Evolutionary conservation across 1,140 invertebrate species (phyloP).

Genomic region (Caerostris extrusa): DNA sequence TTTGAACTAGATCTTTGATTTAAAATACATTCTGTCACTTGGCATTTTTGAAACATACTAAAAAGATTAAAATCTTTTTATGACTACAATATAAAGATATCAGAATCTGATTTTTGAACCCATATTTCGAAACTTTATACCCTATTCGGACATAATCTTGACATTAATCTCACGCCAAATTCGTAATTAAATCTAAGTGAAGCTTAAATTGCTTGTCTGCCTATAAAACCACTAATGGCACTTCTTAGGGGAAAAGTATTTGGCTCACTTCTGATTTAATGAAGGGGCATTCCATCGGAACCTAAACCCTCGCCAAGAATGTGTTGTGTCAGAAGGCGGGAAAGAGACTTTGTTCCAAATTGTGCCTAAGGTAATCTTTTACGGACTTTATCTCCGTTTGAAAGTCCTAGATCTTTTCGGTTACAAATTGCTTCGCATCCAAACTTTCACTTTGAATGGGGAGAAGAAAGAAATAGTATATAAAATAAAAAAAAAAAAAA

Average conservation of each 20-base stretch:
- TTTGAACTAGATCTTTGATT: too few species aligned
- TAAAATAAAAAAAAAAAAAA: neutral
- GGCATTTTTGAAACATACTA: too few species aligned
- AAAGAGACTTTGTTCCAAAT: neutral
- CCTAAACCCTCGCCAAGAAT: neutral
- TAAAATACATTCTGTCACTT: too few species aligned
- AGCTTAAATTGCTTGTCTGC: neutral
- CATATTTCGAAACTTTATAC: too few species aligned
- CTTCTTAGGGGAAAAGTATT: neutral
- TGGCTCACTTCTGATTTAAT: neutral
- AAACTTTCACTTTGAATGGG: constrained; percentile 8
- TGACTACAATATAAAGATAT: too few species aligned
- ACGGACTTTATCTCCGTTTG: constrained; percentile 1
- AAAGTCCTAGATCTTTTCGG: constrained; percentile 11
- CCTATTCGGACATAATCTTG: too few species aligned
- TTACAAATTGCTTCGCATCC: constrained; percentile 25
- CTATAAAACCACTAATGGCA: neutral
- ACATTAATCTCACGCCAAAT: neutral
- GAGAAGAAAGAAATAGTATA: neutral
- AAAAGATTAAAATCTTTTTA: too few species aligned
- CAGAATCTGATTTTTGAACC: too few species aligned
- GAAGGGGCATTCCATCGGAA: neutral
- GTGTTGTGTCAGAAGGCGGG: neutral
- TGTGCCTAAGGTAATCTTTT: constrained; percentile 20
- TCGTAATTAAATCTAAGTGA: neutral